Evolutionary conservation across 2,797 vertebrate species (phyloP), one percentile per base, ranked within the genome.

Genomic region (Malurus splendens): DNA sequence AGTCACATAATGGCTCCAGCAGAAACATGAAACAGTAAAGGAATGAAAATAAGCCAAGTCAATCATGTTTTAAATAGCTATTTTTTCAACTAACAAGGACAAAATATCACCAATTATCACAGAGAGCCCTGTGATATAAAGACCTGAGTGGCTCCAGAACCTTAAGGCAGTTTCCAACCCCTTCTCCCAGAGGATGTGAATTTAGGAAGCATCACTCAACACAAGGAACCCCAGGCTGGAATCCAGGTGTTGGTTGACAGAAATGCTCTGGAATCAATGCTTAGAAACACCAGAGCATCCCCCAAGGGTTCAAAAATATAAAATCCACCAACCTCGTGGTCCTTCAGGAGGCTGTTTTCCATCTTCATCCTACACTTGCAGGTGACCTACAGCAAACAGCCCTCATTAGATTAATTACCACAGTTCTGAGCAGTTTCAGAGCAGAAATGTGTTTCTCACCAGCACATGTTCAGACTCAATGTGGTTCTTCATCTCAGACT

Each of bases 321-420:
- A 88, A 85, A 42, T 16, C 39, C 66, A 97, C 97, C 52, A 95
- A 99, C 99, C 98, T 98, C 97, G 17, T 99, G 99, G 30, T 97
- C 94, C 79, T 98, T 97, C 89, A 99, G 78, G 39, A 96, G 96
- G 52, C 97, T 96, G 90, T 97, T 99, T 90, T 99, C 99, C 86
- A 99, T 96, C 95, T 98, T 98, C 97, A 98, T 96, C 87, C 98
- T 97, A 90, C 99, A 99, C 89, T 98, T 99, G 97, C 99, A 99
- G 86, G 97, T 97, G 70, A 99, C 98, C 99, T 99, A 78, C 62
- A 96, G 95, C 22, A 70, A 87, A 91, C 85, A 91, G 33, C n/a
- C 39, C 64, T 82, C 7, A 1, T 50, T n/a, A 91, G 71, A 33
- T 36, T 36, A 14, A 38, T 9, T 45, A 56, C 33, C 38, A 15